Base-by-base conservation (phyloP, 2,888 invertebrate species). In the Mythimna albipuncta region DNA sequence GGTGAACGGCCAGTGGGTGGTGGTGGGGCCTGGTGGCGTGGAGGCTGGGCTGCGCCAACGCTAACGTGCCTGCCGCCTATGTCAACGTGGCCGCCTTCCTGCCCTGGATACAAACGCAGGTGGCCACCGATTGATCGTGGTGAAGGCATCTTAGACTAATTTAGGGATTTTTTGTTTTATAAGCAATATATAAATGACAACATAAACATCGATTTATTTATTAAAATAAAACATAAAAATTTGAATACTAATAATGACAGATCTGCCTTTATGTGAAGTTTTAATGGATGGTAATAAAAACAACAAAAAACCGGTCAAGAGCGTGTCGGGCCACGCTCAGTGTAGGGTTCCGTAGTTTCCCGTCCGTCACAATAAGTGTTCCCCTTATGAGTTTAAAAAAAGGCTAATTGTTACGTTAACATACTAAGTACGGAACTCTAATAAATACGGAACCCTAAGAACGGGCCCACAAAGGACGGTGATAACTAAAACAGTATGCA, bases 1-100 rank as follows among this genome's bases (percentile, higher is more conserved):
- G 85, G 92, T 94, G 63, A 94, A 93, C 72, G 97, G 97, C 0
- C 95, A 95, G 70, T 97, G 97, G 96, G 94, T 96, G 69, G 95
- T 98, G 1, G 97, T 97, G 10, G n/a, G 98, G 98, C 0, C 91
- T 98, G 77, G 98, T 98, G 19, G 93, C 97, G 38, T 98, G 98
- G 98, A 98, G 98, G 0, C 97, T 98, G 54, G 97, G 97, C 63
- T 98, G 98, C 83, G 98, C 98, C 0, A 95, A 94, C 80, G 92
- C 97, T 0, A 97, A 97, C 73, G 97, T 98, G 9, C 98, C 98
- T 0, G 98, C 97, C 0, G 98, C 98, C 32, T 98, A 98, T 89
- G 97, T 98, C 38, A 98, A 98, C 88, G 96, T 98, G 2, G 97
- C 97, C 9, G 97, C 96, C 38, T 97, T 97, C 81, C 88, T 97